A percentile compares a stretch with the other conserved stretches of the same genome.
phyloP scores from a whole-genome alignment of 2,888 invertebrate species.

The Oxycera nigricornis region DNA sequence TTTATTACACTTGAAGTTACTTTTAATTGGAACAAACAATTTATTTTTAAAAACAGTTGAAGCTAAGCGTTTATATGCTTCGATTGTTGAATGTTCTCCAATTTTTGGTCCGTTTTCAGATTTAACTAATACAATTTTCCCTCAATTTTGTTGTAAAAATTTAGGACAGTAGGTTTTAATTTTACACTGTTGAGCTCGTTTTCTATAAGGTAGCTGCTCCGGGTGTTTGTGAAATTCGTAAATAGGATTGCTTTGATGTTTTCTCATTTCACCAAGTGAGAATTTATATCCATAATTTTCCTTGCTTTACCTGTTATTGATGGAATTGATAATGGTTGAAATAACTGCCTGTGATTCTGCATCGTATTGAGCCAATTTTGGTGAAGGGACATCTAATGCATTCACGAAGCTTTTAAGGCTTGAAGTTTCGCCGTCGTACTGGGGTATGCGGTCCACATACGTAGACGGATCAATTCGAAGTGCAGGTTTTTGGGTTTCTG shows the following conservation, averaged over 20 bases:
- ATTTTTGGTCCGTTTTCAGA: not conserved
- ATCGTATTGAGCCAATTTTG: not conserved
- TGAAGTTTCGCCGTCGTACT: not conserved
- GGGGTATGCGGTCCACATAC: not conserved
- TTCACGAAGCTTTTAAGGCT: not conserved
- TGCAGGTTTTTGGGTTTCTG: not conserved
- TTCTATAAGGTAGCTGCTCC: not conserved
- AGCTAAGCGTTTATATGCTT: not conserved
- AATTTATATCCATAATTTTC: too few species aligned
- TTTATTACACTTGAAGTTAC: not conserved
- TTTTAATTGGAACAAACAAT: not conserved
- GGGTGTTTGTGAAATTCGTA: not conserved
- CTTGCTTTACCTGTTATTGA: too few species aligned
- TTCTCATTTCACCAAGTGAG: not conserved
- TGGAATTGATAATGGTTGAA: too few species aligned
- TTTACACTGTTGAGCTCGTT: not conserved
- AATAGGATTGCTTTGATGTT: not conserved
- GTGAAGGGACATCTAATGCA: not conserved
- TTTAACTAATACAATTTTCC: not conserved
- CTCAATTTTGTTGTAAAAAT: not conserved
- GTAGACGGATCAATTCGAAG: not conserved
- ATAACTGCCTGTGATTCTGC: not conserved
- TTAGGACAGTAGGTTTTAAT: not conserved
- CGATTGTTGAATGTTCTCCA: not conserved
- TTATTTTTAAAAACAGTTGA: not conserved